Percentiles rank a stretch among this genome's conserved stretches.
Evolutionary conservation across 2,113 vertebrate genomes (phyloP).

Genomic region (Rousettus leschenaultii): DNA sequence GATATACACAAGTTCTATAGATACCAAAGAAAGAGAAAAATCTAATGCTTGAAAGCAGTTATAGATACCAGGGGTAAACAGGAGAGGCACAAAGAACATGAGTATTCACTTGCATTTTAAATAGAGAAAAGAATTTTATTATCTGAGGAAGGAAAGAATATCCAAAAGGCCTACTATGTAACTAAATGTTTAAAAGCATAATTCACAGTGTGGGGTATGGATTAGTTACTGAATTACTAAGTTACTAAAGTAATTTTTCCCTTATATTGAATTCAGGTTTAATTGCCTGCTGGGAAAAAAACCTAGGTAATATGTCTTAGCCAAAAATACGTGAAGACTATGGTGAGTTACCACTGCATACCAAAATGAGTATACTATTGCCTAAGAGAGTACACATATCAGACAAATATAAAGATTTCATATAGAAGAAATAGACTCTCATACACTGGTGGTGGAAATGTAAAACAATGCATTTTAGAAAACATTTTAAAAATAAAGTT

Average conservation of each 20-base stretch:
- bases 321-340: background rate
- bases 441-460: background rate
- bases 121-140: background rate
- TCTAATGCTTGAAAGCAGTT: background rate
- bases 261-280: background rate
- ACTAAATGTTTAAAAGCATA: background rate
- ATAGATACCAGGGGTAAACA: background rate
- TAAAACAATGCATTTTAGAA: background rate
- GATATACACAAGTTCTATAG: background rate
- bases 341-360: background rate
- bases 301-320: background rate
- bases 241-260: background rate
- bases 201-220: background rate
- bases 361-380: background rate
- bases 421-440: background rate
- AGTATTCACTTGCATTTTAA: background rate
- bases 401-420: background rate
- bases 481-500: background rate
- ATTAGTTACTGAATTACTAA: background rate
- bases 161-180: background rate
- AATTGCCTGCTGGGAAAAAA: background rate
- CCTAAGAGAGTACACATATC: background rate
- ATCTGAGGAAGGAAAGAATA: background rate
- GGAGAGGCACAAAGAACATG: background rate
- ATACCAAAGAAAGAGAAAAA: background rate